A percentile compares a stretch with the other conserved stretches of the same genome.
Evolutionary conservation across 2,113 vertebrate species (phyloP).

Genomic region (Hydrochoerus hydrochaeris): DNA sequence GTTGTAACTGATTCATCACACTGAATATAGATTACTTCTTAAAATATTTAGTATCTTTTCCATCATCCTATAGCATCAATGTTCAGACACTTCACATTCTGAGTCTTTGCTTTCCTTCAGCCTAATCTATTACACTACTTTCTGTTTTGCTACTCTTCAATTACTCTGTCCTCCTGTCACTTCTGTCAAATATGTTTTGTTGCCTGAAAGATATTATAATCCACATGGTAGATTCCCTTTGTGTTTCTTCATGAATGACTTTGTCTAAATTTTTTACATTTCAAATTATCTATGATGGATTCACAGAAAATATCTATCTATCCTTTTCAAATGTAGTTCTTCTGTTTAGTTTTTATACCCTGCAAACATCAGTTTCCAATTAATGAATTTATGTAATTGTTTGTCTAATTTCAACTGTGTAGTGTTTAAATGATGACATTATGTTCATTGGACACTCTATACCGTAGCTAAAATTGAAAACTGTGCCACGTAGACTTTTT

Average conservation of each 20-base stretch:
- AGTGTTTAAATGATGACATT: not conserved
- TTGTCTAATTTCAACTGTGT: not conserved
- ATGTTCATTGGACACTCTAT: not conserved
- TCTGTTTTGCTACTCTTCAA: not conserved
- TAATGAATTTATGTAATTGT: not conserved
- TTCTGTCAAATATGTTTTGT: not conserved
- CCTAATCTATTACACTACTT: not conserved
- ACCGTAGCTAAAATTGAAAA: not conserved
- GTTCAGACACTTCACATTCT: not conserved
- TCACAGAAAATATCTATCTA: not conserved
- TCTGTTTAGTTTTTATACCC: not conserved
- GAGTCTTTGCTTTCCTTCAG: not conserved
- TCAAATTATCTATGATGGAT: not conserved
- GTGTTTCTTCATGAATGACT: not conserved
- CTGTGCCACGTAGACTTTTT: not conserved
- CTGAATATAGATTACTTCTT: not conserved
- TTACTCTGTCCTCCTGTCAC: not conserved
- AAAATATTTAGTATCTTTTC: not conserved
- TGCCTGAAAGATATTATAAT: not conserved
- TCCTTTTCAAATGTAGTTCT: not conserved
- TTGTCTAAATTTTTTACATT: no score
- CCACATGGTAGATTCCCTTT: not conserved
- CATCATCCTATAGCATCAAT: not conserved
- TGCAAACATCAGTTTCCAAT: not conserved
- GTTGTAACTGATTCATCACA: not conserved